A percentile compares a stretch with the other conserved stretches of the same genome.
phyloP scores from a whole-genome alignment of 2,797 vertebrate species.

The Sarcoramphus papa region DNA sequence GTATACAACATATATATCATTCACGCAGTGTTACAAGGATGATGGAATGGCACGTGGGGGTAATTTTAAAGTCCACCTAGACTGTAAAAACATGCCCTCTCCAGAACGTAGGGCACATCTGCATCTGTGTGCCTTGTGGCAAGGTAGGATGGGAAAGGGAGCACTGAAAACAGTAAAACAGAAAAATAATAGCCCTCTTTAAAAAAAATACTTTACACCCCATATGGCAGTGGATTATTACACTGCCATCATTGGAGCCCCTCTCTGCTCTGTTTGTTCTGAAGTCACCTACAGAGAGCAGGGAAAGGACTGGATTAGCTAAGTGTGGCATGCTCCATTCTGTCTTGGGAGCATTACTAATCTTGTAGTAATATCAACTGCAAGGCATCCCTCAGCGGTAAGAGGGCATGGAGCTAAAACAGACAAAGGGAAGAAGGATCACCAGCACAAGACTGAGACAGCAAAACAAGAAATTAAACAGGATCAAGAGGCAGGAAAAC shows the following conservation, averaged over 20 bases:
- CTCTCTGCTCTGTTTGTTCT: neutral
- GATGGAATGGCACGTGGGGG: neutral
- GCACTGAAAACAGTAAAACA: neutral
- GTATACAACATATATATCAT: neutral
- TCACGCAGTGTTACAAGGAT: neutral
- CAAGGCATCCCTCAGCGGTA: neutral
- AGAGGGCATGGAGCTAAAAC: neutral
- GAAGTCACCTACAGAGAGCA: neutral
- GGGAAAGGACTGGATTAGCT: neutral
- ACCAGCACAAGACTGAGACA: neutral
- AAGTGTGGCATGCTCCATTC: neutral
- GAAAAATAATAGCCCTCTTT: neutral
- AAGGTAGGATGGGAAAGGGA: neutral
- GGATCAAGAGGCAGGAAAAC: neutral
- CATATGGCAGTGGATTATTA: neutral
- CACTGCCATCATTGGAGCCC: neutral
- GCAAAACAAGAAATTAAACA: neutral
- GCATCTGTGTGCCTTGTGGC: neutral
- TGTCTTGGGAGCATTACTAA: neutral
- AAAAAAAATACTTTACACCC: neutral
- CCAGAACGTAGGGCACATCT: neutral
- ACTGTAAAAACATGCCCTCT: neutral
- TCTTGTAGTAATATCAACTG: neutral
- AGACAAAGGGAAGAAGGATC: neutral
- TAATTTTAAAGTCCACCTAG: neutral